Conservation (phyloP, 2,113 vertebrate species). For the Syngnathus floridae region DNA sequence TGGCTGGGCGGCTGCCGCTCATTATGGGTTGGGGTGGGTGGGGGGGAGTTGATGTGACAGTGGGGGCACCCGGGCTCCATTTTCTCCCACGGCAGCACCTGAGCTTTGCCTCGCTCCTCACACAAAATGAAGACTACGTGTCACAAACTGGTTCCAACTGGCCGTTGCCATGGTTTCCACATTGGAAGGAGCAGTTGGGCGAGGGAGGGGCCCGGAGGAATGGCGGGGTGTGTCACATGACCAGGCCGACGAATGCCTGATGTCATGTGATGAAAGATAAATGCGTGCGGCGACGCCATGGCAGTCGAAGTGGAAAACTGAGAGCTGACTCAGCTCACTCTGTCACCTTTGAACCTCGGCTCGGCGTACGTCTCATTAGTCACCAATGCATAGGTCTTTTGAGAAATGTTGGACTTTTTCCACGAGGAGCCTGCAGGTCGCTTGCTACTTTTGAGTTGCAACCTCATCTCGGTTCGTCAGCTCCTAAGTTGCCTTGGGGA, state of each 20-base stretch:
- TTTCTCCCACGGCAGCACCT: conserved; percentile 80
- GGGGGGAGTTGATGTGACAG: conserved; percentile 52
- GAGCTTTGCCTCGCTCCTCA: conserved; percentile 75
- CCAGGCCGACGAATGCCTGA: conserved; percentile 71
- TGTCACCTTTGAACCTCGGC: conserved; percentile 47
- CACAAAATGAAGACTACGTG: conserved; percentile 85
- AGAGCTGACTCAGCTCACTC: conserved; percentile 25
- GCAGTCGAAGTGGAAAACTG: conserved; percentile 35
- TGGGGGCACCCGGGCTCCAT: conserved; percentile 66
- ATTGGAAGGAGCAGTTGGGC: conserved; percentile 73
- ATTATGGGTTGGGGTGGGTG: conserved; percentile 19
- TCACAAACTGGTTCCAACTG: conserved; percentile 83
- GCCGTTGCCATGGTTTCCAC: conserved; percentile 86
- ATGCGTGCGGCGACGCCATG: conserved; percentile 67
- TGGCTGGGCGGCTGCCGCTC: conserved; percentile 51
- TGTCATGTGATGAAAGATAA: conserved; percentile 76
- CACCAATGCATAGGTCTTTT: neutral
- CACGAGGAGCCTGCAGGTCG: neutral
- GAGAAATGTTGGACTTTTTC: neutral
- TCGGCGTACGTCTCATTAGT: conserved; percentile 18
- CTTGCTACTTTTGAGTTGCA: neutral
- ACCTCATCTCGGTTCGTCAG: neutral
- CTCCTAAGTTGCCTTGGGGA: neutral
- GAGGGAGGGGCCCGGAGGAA: conserved; percentile 59
- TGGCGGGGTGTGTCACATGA: conserved; percentile 77